phyloP scores from a whole-genome alignment of 2,797 vertebrate genomes.

The Simalia tracyae region DNA sequence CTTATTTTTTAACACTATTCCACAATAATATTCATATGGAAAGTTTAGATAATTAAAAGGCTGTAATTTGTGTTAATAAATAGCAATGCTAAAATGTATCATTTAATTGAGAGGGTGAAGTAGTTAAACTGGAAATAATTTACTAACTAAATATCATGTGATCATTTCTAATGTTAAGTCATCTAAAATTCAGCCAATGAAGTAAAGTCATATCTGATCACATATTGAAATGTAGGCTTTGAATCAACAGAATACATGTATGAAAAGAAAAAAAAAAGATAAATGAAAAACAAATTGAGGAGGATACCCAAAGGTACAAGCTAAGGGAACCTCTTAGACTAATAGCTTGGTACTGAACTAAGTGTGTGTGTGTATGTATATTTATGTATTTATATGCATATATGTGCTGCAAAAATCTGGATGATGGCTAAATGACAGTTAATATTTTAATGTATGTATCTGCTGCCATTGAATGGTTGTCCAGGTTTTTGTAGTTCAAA shows the following conservation, averaged over 20 bases:
- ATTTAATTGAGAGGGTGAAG: slow-evolving; percentile 23
- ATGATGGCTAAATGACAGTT: not conserved
- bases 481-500: not conserved
- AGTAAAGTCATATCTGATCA: slow-evolving; percentile 59
- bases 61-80: not conserved
- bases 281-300: slow-evolving; percentile 52
- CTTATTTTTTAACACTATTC: not conserved
- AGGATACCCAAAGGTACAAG: slow-evolving; percentile 20
- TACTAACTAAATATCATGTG: slow-evolving; percentile 24
- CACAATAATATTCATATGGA: not conserved
- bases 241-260: slow-evolving; percentile 52
- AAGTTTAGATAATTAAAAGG: not conserved
- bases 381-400: not conserved
- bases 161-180: slow-evolving; percentile 41
- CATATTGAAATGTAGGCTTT: slow-evolving; percentile 45
- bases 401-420: not conserved
- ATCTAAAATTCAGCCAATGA: slow-evolving; percentile 47
- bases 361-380: not conserved
- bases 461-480: not conserved
- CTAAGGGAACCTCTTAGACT: slow-evolving; percentile 24
- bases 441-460: not conserved
- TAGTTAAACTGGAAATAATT: not conserved
- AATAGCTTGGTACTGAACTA: not conserved
- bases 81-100: slow-evolving; percentile 19
- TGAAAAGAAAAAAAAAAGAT: slow-evolving; percentile 60